Percentiles rank a stretch among this genome's conserved stretches.
Evolutionary conservation across 1,140 invertebrate species (phyloP).

Genomic region (Drosophila hydei): DNA sequence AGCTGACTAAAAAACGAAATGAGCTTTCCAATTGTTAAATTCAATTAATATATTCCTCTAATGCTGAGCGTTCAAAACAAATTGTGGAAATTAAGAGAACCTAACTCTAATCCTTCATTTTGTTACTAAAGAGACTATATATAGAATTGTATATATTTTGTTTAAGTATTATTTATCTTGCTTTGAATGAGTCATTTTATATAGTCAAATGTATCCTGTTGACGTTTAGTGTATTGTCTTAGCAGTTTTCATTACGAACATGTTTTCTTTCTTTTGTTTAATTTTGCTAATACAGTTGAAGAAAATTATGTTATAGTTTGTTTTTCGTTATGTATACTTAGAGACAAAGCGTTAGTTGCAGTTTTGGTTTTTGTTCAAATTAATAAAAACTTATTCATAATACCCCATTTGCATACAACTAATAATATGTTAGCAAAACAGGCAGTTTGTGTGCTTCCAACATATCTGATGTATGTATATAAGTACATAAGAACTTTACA

Average conservation of each 20-base stretch:
- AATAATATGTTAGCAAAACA: slow-evolving; percentile 55
- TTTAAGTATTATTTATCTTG: slow-evolving; percentile 33
- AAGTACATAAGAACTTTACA: slow-evolving; percentile 56
- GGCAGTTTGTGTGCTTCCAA: slow-evolving; percentile 76
- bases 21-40: slow-evolving; percentile 14
- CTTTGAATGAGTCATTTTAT: slow-evolving; percentile 20
- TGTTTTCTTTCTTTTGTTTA: slow-evolving; percentile 48
- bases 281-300: slow-evolving; percentile 79
- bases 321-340: slow-evolving; percentile 61
- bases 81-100: slow-evolving; percentile 17
- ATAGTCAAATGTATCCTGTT: slow-evolving; percentile 50
- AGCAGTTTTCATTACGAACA: slow-evolving; percentile 44
- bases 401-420: slow-evolving; percentile 43
- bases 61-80: not conserved
- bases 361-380: slow-evolving; percentile 75
- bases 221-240: slow-evolving; percentile 53
- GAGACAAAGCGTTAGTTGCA: slow-evolving; percentile 72
- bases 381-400: slow-evolving; percentile 54
- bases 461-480: slow-evolving; percentile 37
- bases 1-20: slow-evolving; percentile 18
- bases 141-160: slow-evolving; percentile 27
- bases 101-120: slow-evolving; percentile 19
- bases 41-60: not conserved
- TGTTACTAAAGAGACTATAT: slow-evolving; percentile 7
- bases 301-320: slow-evolving; percentile 65